These are phyloP conservation scores for Cactoblastis cactorum DNA, from an alignment of 2,888 invertebrate species.

Conservation along the genomic window DNA sequence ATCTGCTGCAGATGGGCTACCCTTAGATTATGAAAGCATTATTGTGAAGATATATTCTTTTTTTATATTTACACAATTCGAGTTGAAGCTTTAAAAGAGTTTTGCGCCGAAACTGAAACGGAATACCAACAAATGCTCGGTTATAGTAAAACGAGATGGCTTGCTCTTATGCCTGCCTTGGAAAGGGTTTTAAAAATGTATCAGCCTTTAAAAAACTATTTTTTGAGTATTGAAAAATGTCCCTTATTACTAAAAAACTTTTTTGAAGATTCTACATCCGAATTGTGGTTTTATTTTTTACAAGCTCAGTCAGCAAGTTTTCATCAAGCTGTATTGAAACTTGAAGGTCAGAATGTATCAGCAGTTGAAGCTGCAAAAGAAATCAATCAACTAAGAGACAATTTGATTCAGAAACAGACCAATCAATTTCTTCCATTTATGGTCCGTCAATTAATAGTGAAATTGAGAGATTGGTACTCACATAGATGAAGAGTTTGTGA, in stretches of 20 bases:
- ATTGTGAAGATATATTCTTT: conserved; percentile 28
- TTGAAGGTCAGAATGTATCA: conserved; percentile 27
- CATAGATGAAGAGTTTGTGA: conserved; percentile 30
- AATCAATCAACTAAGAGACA: conserved; percentile 27
- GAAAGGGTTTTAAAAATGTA: conserved; percentile 30
- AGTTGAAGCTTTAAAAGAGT: conserved; percentile 27
- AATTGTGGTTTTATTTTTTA: conserved; percentile 32
- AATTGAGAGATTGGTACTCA: conserved; percentile 32
- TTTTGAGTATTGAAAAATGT: conserved; percentile 36
- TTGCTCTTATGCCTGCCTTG: conserved; percentile 22
- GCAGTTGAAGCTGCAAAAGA: conserved; percentile 27
- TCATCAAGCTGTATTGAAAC: conserved; percentile 28
- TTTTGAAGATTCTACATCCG: conserved; percentile 31
- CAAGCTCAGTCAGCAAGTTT: conserved; percentile 26
- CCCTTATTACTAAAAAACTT: conserved; percentile 28
- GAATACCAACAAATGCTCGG: conserved; percentile 29
- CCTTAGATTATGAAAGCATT: conserved; percentile 26
- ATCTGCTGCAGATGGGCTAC: conserved; percentile 28
- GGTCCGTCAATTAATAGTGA: conserved; percentile 25
- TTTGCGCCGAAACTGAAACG: conserved; percentile 24
- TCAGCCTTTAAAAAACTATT: conserved; percentile 34
- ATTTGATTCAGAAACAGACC: conserved; percentile 26
- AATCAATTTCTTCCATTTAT: conserved; percentile 29
- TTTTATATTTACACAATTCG: conserved; percentile 28
- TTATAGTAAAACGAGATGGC: conserved; percentile 27